Conservation (phyloP, 1,140 invertebrate species). For the Aphaenogaster ashmeadi region DNA sequence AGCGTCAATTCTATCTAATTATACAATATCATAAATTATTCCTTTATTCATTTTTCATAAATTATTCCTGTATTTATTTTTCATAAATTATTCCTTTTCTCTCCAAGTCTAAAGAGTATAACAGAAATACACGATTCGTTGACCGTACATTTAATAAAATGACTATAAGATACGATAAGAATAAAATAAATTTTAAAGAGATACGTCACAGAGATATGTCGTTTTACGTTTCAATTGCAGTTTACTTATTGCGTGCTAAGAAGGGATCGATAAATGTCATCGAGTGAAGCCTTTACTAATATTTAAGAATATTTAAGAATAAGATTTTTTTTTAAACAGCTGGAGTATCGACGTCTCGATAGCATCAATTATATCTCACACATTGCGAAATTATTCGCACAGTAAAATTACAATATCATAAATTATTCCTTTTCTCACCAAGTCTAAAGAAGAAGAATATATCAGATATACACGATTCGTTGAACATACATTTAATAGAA, state of each 20-base stretch:
- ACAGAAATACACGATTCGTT: not conserved
- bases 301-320: not conserved
- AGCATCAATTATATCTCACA: not conserved
- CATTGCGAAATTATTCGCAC: not conserved
- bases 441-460: not conserved
- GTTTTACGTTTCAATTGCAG: not conserved
- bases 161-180: not conserved
- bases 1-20: not conserved
- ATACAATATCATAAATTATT: not conserved
- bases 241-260: not conserved
- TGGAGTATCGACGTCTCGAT: no score
- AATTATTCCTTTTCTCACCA: not conserved
- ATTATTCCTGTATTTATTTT: no score
- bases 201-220: not conserved
- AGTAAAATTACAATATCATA: not conserved
- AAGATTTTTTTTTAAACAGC: not conserved
- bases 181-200: constrained; percentile 4
- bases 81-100: not conserved
- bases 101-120: not conserved
- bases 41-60: no score
- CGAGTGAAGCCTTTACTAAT: not conserved
- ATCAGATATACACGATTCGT: not conserved
- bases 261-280: constrained; percentile 2
- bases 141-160: constrained; percentile 8
- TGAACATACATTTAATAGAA: constrained; percentile 7